Conservation (phyloP, 2,888 invertebrate species). For the Scaptomyza polygonia region DNA sequence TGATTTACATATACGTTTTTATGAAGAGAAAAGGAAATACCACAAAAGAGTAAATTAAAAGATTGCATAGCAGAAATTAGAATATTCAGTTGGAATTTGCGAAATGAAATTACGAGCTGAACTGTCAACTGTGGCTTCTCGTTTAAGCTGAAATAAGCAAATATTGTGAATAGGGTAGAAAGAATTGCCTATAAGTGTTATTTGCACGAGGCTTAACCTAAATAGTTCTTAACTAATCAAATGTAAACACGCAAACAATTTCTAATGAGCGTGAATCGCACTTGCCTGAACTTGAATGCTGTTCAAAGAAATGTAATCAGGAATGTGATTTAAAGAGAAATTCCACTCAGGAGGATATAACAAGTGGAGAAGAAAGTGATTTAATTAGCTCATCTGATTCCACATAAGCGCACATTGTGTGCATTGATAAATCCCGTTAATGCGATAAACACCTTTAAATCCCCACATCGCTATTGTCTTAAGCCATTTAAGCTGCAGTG, state of each 20-base stretch:
- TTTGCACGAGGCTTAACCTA: background rate
- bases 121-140: background rate
- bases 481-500: constrained; percentile 43
- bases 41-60: background rate
- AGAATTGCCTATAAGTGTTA: background rate
- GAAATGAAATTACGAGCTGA: constrained; percentile 15
- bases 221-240: background rate
- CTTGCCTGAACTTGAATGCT: background rate
- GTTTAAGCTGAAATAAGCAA: background rate
- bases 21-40: background rate
- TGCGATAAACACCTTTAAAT: constrained; percentile 43
- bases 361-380: background rate
- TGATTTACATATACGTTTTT: no score
- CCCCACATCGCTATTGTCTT: constrained; percentile 44
- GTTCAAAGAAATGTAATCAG: background rate
- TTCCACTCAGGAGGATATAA: background rate
- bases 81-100: constrained; percentile 1
- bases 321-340: constrained; percentile 16
- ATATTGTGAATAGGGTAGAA: background rate
- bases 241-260: background rate
- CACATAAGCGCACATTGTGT: constrained; percentile 17
- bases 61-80: background rate
- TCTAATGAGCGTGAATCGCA: background rate
- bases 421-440: constrained; percentile 15
- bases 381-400: constrained; percentile 19